Evolutionary conservation across 2,888 invertebrate genomes (phyloP).

Genomic region (Dryocosmus kuriphilus): DNA sequence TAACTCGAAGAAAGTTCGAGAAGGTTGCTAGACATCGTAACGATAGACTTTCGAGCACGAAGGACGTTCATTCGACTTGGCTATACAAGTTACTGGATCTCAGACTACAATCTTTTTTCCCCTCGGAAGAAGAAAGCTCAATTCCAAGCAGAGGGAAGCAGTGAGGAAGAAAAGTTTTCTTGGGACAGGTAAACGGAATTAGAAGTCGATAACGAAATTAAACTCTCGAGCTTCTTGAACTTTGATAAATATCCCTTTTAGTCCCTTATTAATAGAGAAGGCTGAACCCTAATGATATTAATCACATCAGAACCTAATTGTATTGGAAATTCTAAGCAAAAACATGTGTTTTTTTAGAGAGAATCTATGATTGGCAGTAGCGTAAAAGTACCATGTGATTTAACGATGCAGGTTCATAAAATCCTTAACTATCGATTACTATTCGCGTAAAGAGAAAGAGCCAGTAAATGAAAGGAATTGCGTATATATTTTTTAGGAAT

Average conservation of each 20-base stretch:
- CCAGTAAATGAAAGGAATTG: not conserved
- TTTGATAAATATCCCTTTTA: not conserved
- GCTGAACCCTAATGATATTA: not conserved
- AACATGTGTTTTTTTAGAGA: no score
- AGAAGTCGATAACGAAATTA: conserved; percentile 6
- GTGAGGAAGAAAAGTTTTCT: not conserved
- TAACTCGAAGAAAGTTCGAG: conserved; percentile 17
- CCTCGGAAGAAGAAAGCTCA: not conserved
- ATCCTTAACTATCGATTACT: not conserved
- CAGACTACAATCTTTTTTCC: conserved; percentile 10
- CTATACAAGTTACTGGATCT: conserved; percentile 12
- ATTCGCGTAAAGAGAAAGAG: not conserved
- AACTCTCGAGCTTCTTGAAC: not conserved
- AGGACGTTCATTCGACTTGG: conserved; percentile 15
- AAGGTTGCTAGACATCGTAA: conserved; percentile 16
- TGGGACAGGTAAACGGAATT: not conserved
- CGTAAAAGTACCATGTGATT: not conserved
- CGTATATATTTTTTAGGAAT: no score
- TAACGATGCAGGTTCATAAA: not conserved
- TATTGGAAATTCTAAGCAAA: not conserved
- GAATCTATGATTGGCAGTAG: no score
- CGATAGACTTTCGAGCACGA: conserved; percentile 17
- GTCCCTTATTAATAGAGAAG: not conserved
- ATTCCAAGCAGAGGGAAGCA: not conserved
- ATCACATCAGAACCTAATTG: no score